Evolutionary conservation across 2,113 vertebrate genomes (phyloP), one percentile per base, ranked within the genome.

Genomic region (Pogona vitticeps): DNA sequence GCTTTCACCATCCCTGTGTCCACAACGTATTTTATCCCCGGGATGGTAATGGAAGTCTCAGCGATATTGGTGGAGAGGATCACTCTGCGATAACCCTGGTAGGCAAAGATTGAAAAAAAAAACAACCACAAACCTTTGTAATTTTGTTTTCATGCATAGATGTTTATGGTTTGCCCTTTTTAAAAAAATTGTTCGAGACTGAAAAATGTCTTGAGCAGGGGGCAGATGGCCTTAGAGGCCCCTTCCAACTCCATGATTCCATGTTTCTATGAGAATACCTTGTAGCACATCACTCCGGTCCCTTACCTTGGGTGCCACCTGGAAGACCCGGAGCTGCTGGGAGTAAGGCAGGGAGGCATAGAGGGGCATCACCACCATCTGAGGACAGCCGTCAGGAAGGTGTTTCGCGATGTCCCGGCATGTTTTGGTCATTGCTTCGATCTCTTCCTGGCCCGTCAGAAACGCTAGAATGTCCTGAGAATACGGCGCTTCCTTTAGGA

Each of bases 1-100:
- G 98, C 98, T 95, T 99, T 99, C 84, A 99, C 98, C 98, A 99
- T 99, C 92, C 99, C 99, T 0, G 98, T 98, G 95, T 99, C 99
- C 67, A 99, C 96, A 85, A 99, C 97, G 0, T 96, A 98, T 95
- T 99, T 99, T 88, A 99, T 99, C 82, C 98, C 98, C 0, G 98
- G 91, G 88, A 99, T 99, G 83, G 99, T 99, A 89, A 99, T 97
- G 21, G 99, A 99, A 6, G 98, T 99, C 94, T 99, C 99, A 0
- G 99, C 98, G 0, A 99, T 98, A 96, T 99, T 99, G 94, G 99
- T 99, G 21, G 98, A 98, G 76, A 99, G 96, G 92, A 99, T 98
- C 88, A 99, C 98, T 94, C 99, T 99, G 94, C 99, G 97, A 76
- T 96, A 98, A 33, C 97, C 98, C 99, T 99, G 90, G 26, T 33